Evolutionary conservation across 2,888 invertebrate species (phyloP).

Genomic region (Operophtera brumata): DNA sequence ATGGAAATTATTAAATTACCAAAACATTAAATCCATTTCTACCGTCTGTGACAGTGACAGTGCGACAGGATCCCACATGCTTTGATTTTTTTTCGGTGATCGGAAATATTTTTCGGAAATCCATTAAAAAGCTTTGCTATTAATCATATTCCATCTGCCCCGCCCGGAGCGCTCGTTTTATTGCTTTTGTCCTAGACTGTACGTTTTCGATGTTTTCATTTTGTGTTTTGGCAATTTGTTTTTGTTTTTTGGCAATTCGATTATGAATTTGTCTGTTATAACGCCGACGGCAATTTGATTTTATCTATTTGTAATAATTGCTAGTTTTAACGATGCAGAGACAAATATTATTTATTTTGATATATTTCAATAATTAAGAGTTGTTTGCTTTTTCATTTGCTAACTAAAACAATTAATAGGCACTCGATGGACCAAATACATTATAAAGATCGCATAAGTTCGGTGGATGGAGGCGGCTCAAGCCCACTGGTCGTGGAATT

Average conservation of each 20-base stretch:
- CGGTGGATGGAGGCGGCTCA: too few species aligned
- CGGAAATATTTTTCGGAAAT: slow-evolving; percentile 69
- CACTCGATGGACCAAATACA: too few species aligned
- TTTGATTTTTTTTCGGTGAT: slow-evolving; percentile 62
- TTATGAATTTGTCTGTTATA: slow-evolving; percentile 6
- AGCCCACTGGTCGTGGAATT: too few species aligned
- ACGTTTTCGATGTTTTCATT: slow-evolving; percentile 14
- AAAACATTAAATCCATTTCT: slow-evolving; percentile 29
- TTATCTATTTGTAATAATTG: neutral
- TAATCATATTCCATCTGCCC: slow-evolving; percentile 75
- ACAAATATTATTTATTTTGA: too few species aligned
- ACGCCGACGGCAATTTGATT: neutral
- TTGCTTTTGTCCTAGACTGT: slow-evolving; percentile 43
- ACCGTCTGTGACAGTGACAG: slow-evolving; percentile 47
- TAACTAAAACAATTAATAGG: too few species aligned
- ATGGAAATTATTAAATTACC: slow-evolving; percentile 35
- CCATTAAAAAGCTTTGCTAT: slow-evolving; percentile 70
- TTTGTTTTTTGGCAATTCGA: slow-evolving; percentile 42
- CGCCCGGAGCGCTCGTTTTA: slow-evolving; percentile 49
- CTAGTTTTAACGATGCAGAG: neutral
- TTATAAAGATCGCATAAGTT: too few species aligned
- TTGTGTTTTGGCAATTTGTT: slow-evolving; percentile 42
- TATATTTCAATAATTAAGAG: too few species aligned
- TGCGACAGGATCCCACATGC: slow-evolving; percentile 66
- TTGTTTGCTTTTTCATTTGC: too few species aligned